Evolutionary conservation across 2,888 invertebrate species (phyloP).

Genomic region (Cephus rjabovi): DNA sequence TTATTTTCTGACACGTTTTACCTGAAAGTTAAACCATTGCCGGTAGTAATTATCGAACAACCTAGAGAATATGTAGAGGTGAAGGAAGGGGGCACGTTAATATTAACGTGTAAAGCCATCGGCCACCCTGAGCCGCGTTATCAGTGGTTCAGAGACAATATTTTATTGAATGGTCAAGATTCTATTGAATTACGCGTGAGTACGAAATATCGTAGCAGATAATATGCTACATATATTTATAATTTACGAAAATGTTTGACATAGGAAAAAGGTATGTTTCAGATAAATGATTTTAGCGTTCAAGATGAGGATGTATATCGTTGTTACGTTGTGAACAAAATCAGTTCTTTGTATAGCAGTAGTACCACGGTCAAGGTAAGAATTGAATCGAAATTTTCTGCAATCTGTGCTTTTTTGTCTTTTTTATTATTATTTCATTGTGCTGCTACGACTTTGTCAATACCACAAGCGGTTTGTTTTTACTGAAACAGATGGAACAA

Average conservation of each 20-base stretch:
- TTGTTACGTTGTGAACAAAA: constrained; percentile 47
- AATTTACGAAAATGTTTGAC: neutral
- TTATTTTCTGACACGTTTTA: constrained; percentile 36
- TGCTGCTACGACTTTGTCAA: neutral
- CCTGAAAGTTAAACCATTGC: constrained; percentile 40
- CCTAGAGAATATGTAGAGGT: constrained; percentile 44
- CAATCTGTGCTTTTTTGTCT: neutral
- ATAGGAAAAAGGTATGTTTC: constrained; percentile 11
- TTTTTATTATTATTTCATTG: constrained; percentile 11
- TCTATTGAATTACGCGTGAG: constrained; percentile 42
- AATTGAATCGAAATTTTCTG: constrained; percentile 2
- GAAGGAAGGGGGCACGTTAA: constrained; percentile 39
- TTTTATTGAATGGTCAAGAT: constrained; percentile 38
- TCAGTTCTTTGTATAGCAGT: constrained; percentile 48
- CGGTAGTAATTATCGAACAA: constrained; percentile 43
- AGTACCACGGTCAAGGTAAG: constrained; percentile 46
- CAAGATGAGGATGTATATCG: constrained; percentile 57
- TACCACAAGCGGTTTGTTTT: neutral
- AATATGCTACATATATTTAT: neutral
- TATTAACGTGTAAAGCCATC: constrained; percentile 42
- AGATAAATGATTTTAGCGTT: constrained; percentile 39
- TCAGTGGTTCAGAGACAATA: constrained; percentile 55
- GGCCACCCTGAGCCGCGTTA: constrained; percentile 46
- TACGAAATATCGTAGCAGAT: neutral
- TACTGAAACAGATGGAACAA: constrained; percentile 37